Conservation (phyloP, 1,140 invertebrate species). For the Drosophila micromelanica region DNA sequence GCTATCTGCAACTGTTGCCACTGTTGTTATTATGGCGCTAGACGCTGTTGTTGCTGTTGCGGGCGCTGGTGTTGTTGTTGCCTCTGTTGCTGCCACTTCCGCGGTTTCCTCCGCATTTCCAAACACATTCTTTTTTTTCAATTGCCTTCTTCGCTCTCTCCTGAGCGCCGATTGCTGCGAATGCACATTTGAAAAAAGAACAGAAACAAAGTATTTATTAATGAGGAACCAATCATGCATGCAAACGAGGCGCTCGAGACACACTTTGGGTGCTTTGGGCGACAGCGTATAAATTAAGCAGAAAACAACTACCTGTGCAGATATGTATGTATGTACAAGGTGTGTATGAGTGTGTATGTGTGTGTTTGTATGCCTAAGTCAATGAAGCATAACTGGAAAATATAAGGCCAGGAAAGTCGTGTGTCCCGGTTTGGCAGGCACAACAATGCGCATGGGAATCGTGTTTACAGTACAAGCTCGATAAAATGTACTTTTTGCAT, state of each 20-base stretch:
- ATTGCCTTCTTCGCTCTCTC: constrained; percentile 59
- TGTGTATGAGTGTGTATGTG: constrained; percentile 21
- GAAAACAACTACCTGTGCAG: constrained; percentile 22
- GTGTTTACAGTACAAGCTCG: constrained; percentile 16
- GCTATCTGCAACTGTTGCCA: background rate
- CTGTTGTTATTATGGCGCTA: constrained; percentile 12
- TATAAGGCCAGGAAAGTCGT: constrained; percentile 25
- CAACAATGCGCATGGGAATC: constrained; percentile 18
- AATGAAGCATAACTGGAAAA: constrained; percentile 27
- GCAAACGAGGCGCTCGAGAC: constrained; percentile 1
- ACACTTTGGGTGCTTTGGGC: constrained; percentile 22
- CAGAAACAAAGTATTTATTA: background rate
- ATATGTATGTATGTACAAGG: constrained; percentile 14
- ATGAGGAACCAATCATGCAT: constrained; percentile 5
- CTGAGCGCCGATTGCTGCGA: constrained; percentile 56
- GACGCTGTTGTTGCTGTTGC: constrained; percentile 28
- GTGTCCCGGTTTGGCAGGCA: constrained; percentile 10
- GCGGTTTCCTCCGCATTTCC: constrained; percentile 38
- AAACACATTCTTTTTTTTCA: constrained; percentile 60
- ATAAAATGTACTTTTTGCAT: background rate
- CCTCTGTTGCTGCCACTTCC: constrained; percentile 46
- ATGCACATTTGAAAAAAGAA: background rate
- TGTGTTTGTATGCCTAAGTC: constrained; percentile 15
- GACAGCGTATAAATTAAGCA: constrained; percentile 55
- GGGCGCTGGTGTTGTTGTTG: constrained; percentile 15